Evolutionary conservation across 2,797 vertebrate species (phyloP).

Genomic region (Oreochromis mossambicus): DNA sequence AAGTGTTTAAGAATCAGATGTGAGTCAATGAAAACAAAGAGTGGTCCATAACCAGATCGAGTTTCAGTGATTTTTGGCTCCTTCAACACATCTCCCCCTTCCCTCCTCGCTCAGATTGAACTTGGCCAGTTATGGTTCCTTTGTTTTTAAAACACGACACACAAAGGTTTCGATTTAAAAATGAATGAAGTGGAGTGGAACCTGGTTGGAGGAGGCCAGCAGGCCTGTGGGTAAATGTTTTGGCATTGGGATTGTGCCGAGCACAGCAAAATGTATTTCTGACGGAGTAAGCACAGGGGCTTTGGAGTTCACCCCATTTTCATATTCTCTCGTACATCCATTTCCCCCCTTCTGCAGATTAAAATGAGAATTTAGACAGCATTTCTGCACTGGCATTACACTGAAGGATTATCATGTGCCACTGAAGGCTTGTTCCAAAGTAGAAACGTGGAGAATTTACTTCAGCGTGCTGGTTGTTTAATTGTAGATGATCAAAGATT

Average conservation of each 20-base stretch:
- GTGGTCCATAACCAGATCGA: constrained; percentile 24
- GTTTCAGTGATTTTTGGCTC: constrained; percentile 59
- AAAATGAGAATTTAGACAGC: constrained; percentile 57
- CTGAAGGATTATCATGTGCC: constrained; percentile 61
- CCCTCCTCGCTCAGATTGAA: not conserved
- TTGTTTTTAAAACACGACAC: constrained; percentile 51
- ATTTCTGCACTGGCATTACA: constrained; percentile 47
- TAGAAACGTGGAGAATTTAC: constrained; percentile 21
- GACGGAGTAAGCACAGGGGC: constrained; percentile 64
- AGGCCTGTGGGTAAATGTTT: constrained; percentile 54
- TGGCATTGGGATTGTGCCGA: constrained; percentile 63
- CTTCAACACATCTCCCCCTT: not conserved
- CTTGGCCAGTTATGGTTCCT: constrained; percentile 14
- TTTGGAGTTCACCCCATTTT: constrained; percentile 69
- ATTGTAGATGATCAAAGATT: constrained; percentile 39
- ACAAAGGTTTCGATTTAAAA: constrained; percentile 37
- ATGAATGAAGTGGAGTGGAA: constrained; percentile 48
- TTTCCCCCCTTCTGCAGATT: constrained; percentile 59
- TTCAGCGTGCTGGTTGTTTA: constrained; percentile 29
- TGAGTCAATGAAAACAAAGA: constrained; percentile 48
- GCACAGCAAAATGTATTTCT: constrained; percentile 68
- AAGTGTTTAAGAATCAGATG: constrained; percentile 25
- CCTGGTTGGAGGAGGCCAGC: constrained; percentile 22
- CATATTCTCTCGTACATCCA: constrained; percentile 58
- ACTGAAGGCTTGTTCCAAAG: constrained; percentile 23